Base-by-base conservation (phyloP, 1,140 invertebrate species). In the Semibalanus balanoides region DNA sequence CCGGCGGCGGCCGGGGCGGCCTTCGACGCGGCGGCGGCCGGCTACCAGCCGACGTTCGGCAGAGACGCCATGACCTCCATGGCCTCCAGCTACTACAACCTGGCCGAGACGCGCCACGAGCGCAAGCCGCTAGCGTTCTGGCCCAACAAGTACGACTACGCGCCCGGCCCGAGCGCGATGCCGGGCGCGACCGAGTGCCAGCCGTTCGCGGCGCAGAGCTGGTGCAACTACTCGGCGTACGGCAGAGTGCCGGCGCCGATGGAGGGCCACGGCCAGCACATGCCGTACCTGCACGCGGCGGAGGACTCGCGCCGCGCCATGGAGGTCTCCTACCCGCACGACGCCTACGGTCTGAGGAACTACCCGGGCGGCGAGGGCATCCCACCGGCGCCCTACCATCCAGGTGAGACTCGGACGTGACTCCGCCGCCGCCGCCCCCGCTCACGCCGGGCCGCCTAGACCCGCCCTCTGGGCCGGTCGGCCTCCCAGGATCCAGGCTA, bases 371-470 rank as follows among this genome's bases (percentile, higher is more conserved):
- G 90, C 0, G 91, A 92, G 80, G 87, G 89, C 25, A 90, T 92
- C 76, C 88, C 90, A 29, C 89, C 91, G 76, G 90, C 90, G 78
- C 90, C 91, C 0, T 93, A 93, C 80, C 89, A 91, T 80, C 89
- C 91, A 88, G 90, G 91, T 88, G 88, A 85, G 86, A 83, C 83
- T 84, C 81, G 69, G 30, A 7, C 51, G 7, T 64, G 51, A 40
- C 35, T 17, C 35, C 35, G 35, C 35, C 35, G 51, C 51, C 51
- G 51, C 51, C 51, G 51, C 51, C 51, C 11, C 51, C 51, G 51
- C 22, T 1, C 51, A 7, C 22, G 51, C 51, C 51, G 51, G 14
- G 7, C 51, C 7, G 14, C 35, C 35, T 17, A 5, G 35, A 7
- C 14, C 51, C 51, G 51, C 51, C 11, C 51, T 17, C 5, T 40